phyloP scores from a whole-genome alignment of 2,113 vertebrate genomes.

The Octodon degus region DNA sequence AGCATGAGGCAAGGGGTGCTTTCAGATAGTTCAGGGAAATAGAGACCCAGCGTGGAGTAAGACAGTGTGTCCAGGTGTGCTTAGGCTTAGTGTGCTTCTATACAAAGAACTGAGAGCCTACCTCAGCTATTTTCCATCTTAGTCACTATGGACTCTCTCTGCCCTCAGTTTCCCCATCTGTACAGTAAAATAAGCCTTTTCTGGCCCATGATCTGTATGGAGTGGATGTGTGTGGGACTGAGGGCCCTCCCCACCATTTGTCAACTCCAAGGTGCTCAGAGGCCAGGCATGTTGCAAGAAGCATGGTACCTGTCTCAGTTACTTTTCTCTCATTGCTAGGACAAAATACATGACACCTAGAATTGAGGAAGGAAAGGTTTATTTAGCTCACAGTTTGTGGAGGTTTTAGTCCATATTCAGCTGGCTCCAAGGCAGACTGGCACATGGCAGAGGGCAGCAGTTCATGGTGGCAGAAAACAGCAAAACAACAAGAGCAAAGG shows the following conservation, averaged over 20 bases:
- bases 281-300: not conserved
- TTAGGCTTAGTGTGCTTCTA: not conserved
- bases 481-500: no score
- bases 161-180: not conserved
- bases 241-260: not conserved
- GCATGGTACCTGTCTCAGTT: no score
- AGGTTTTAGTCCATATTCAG: no score
- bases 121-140: not conserved
- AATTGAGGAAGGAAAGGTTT: no score
- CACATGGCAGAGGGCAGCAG: no score
- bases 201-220: not conserved
- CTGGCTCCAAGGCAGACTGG: no score
- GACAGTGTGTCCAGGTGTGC: not conserved
- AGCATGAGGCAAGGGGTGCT: not conserved
- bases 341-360: no score
- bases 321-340: no score
- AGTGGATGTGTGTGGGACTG: not conserved
- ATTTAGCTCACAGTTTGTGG: no score
- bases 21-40: not conserved
- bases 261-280: not conserved
- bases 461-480: no score
- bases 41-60: not conserved
- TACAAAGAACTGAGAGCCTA: not conserved
- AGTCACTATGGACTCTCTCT: not conserved
- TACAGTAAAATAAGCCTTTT: not conserved